Conservation (phyloP, 1,140 invertebrate species). For the Chionoecetes opilio region DNA sequence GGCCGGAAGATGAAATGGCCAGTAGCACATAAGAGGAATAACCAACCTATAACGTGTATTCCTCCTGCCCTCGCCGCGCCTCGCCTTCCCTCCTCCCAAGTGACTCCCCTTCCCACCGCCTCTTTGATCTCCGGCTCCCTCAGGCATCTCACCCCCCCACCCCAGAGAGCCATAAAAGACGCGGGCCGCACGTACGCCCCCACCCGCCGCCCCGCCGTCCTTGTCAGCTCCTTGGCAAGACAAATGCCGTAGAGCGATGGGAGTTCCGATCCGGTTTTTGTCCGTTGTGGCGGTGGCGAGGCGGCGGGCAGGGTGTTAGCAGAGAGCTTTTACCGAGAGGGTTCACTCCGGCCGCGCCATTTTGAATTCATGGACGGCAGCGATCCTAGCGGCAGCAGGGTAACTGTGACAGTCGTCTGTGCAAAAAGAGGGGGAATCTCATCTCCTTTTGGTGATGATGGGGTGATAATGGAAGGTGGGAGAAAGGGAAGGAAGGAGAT, state of each 20-base stretch:
- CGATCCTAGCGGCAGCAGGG: too few species aligned
- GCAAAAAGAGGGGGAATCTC: too few species aligned
- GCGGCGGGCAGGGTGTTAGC: not conserved
- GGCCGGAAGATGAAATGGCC: not conserved
- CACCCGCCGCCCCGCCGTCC: constrained; percentile 1
- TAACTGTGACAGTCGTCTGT: too few species aligned
- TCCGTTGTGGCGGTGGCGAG: not conserved
- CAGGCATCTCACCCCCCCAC: not conserved
- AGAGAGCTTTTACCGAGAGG: too few species aligned
- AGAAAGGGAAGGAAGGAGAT: too few species aligned
- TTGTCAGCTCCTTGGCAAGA: not conserved
- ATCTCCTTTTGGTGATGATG: too few species aligned
- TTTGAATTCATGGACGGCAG: too few species aligned
- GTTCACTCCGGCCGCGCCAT: too few species aligned
- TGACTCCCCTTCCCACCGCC: not conserved
- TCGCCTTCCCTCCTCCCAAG: not conserved
- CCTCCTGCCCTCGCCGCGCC: not conserved
- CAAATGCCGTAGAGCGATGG: not conserved
- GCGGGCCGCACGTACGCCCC: constrained; percentile 21
- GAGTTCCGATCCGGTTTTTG: constrained; percentile 6
- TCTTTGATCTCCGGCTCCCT: constrained; percentile 20
- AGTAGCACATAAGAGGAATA: not conserved
- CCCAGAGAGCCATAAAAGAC: constrained; percentile 27
- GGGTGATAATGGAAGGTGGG: too few species aligned
- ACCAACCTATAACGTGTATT: not conserved